Evolutionary conservation across 1,140 invertebrate species (phyloP).

Genomic region (Drosophila nannoptera): DNA sequence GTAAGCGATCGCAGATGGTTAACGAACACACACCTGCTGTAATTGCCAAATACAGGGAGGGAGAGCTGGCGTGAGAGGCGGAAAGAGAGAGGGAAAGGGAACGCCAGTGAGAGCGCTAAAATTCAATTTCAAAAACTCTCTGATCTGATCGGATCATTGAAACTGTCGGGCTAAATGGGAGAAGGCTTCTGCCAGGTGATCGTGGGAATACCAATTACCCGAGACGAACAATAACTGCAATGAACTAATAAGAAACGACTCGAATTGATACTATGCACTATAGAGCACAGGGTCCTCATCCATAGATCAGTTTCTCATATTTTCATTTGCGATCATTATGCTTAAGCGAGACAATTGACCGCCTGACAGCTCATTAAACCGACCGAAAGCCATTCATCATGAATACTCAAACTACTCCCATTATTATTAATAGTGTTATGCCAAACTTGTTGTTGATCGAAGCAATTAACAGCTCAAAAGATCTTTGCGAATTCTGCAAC

Average conservation of each 20-base stretch:
- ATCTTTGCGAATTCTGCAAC: neutral
- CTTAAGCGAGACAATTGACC: neutral
- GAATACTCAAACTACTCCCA: neutral
- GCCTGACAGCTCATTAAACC: neutral
- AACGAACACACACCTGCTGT: slow-evolving; percentile 4
- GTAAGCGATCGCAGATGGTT: slow-evolving; percentile 18
- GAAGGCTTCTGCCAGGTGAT: neutral
- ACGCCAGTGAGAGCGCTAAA: neutral
- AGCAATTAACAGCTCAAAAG: slow-evolving; percentile 31
- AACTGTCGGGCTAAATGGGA: neutral
- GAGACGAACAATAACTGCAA: no score
- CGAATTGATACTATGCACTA: no score
- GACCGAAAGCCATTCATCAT: neutral
- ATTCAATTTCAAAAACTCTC: slow-evolving; percentile 12
- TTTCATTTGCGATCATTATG: no score
- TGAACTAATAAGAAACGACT: no score
- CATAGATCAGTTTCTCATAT: no score
- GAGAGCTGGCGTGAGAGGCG: neutral
- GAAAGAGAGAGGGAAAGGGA: neutral
- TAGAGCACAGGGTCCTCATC: no score
- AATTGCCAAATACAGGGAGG: neutral
- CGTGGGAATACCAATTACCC: neutral
- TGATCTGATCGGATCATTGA: neutral
- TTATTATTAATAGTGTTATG: neutral
- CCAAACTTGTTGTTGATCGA: neutral